phyloP scores from a whole-genome alignment of 2,113 vertebrate species.

The Eidolon helvum region DNA sequence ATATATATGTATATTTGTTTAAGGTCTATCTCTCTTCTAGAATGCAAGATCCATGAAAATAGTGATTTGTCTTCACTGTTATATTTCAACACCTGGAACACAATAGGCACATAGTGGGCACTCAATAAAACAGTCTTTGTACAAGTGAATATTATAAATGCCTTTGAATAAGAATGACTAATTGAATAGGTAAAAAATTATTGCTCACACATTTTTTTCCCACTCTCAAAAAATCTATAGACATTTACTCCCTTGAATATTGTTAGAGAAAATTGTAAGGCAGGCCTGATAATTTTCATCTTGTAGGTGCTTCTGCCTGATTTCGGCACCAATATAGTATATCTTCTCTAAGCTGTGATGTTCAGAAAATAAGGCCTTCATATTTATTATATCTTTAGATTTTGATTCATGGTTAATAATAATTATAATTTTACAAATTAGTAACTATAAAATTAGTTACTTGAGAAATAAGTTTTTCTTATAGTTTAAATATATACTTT shows the following conservation, averaged over 20 bases:
- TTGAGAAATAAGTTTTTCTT: neutral
- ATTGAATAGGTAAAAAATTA: neutral
- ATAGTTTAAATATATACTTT: neutral
- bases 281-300: neutral
- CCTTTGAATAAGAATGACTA: neutral
- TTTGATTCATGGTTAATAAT: neutral
- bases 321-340: neutral
- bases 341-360: neutral
- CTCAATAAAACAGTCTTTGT: neutral
- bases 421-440: conserved; percentile 2
- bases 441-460: neutral
- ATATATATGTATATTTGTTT: neutral
- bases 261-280: neutral
- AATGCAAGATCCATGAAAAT: neutral
- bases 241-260: neutral
- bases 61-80: neutral
- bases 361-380: neutral
- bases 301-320: neutral
- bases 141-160: neutral
- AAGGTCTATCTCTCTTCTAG: neutral
- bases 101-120: neutral
- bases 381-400: neutral
- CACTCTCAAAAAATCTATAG: neutral
- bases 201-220: neutral
- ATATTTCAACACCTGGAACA: neutral